Evolutionary conservation across 1,140 invertebrate genomes (phyloP), one percentile per base, ranked within the genome.

Genomic region (Helicoverpa zea): DNA sequence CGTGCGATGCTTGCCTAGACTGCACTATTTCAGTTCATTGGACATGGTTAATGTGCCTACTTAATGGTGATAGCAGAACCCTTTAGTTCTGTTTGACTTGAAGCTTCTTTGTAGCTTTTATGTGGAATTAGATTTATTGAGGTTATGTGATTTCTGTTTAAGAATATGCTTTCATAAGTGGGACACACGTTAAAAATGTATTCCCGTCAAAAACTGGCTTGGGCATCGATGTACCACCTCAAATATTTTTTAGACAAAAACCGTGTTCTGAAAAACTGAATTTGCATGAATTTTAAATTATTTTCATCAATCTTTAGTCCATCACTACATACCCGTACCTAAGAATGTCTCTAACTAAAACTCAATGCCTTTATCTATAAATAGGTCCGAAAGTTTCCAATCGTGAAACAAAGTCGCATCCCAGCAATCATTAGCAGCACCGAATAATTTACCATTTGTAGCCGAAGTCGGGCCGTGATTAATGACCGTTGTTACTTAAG

Each of bases 401-500:
- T 52, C 13, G 49, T 29, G 12, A 14, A 49, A 18, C 66, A 70
- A 13, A 49, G 49, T 52, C 23, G 49, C 49, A 70, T 70, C 66
- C 63, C 51, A 64, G 14, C 16, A 47, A 79, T 79, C 76, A 79
- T 79, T 79, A 79, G 63, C 75, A 30, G 63, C 58, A 79, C 76
- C 76, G 64, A 70, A 68, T 70, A 79, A 79, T 79, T 58, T 79
- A 68, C 63, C 63, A 79, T 78, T 66, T 59, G 51, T 47, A 35
- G 18, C 35, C 63, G 30, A 68, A 81, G 52, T 68, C 58, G 10
- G 51, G 11, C 68, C n/a, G 70, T 91, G 90, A 92, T 91, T 90
- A 91, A 92, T 91, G 87, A 87, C 83, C 54, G 56, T 18, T 63
- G 58, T 81, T 68, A 83, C 61, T 81, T 84, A 81, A 75, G 75